These are phyloP conservation scores for Petaurus breviceps DNA, from an alignment of 2,113 vertebrate species.

Conservation along the genomic window DNA sequence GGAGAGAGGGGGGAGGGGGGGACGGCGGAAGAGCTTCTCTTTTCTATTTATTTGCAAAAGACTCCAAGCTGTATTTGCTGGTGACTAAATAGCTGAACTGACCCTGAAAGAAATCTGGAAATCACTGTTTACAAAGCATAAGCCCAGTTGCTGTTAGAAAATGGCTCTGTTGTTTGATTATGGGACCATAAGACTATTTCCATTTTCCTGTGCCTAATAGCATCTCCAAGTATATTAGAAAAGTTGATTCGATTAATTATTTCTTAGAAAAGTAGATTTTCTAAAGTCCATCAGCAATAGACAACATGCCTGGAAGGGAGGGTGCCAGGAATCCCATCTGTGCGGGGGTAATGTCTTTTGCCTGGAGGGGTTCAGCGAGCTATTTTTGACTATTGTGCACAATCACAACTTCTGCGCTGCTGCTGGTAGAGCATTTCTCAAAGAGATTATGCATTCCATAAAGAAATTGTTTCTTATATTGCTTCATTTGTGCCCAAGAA, in stretches of 20 bases:
- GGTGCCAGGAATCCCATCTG: neutral
- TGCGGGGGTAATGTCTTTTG: neutral
- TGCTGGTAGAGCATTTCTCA: neutral
- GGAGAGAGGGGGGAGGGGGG: too few relatives aligned
- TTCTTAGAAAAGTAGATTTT: conserved; percentile 24
- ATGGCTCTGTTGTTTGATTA: conserved; percentile 26
- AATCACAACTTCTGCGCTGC: neutral
- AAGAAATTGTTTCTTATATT: conserved; percentile 6
- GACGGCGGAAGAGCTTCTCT: neutral
- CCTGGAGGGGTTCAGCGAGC: neutral
- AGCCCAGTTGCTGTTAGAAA: conserved; percentile 16
- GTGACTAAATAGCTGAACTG: conserved; percentile 21
- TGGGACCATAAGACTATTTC: conserved; percentile 25
- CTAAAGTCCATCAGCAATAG: neutral
- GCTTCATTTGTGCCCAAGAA: neutral
- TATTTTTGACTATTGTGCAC: conserved; percentile 30
- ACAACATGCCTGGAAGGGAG: conserved; percentile 1
- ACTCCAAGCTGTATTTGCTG: conserved; percentile 28
- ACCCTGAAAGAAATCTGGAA: conserved; percentile 35
- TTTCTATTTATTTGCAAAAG: conserved; percentile 39
- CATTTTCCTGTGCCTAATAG: conserved; percentile 35
- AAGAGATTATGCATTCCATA: neutral
- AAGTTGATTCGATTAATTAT: neutral
- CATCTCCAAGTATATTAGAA: conserved; percentile 4
- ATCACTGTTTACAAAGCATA: conserved; percentile 19